Evolutionary conservation across 1,140 invertebrate genomes (phyloP), one percentile per base, ranked within the genome.

Genomic region (Glomeris maerens): DNA sequence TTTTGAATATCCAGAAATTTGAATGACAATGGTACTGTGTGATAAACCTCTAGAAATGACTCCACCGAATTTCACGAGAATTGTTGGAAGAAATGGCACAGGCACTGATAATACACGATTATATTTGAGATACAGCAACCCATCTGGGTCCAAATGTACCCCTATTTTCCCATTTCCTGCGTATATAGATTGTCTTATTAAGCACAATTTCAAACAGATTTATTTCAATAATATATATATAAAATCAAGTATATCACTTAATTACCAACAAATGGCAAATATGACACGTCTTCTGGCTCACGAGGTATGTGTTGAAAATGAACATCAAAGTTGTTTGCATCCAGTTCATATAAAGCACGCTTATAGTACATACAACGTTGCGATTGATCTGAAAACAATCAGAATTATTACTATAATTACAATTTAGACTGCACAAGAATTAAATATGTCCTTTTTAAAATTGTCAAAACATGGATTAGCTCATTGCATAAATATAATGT

Each of bases 11-110:
- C n/a, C n/a, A n/a, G n/a, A n/a, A n/a, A n/a, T n/a, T n/a, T 25
- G 49, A 27, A 49, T 46, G 41, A 49, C 44, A 50, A 56, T 50
- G 5, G 48, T 51, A 7, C 40, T 27, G 31, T 17, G 5, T 56
- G 56, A 44, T 80, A 74, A 27, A 79, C 74, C 46, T 80, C 73
- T 26, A 71, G 29, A 72, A 44, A 47, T 41, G 22, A 59, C 58
- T 17, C 52, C 72, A 64, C 63, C 74, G 60, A 59, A 67, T 26
- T 59, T 62, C 41, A 81, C 66, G 2, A 73, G 69, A 7, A 88
- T 73, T 4, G 88, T 58, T 0, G 87, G 86, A 57, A 82, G 77
- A 63, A 80, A 89, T 22, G 74, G 73, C 3, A 87, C 66, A 10
- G 77, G 73, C 31, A 83, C 60, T 25, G 80, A 79, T 54, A 90